These are phyloP conservation scores for Sturmia bella DNA, from an alignment of 2,888 invertebrate species.

Conservation along the genomic window DNA sequence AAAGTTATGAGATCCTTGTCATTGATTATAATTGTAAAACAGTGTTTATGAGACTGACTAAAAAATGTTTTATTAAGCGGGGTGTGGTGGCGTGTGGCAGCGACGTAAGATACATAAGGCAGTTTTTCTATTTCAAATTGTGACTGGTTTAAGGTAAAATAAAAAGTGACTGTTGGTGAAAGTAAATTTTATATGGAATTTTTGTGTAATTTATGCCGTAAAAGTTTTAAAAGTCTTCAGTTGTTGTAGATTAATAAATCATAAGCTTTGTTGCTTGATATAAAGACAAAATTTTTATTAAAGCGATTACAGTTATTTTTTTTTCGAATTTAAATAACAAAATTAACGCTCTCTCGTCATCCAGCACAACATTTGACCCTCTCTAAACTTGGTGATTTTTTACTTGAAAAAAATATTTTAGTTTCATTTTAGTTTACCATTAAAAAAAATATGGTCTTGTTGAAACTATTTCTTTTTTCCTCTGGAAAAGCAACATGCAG, in stretches of 20 bases:
- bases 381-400: not conserved
- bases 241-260: too few species aligned
- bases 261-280: not conserved
- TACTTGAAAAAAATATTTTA: not conserved
- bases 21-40: slow-evolving; percentile 29
- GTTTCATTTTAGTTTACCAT: slow-evolving; percentile 32
- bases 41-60: not conserved
- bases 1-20: not conserved
- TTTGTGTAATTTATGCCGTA: slow-evolving; percentile 21
- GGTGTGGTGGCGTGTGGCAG: not conserved
- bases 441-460: slow-evolving; percentile 11
- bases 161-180: slow-evolving; percentile 12
- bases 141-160: slow-evolving; percentile 28
- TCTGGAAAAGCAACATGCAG: slow-evolving; percentile 35
- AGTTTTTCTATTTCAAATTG: slow-evolving; percentile 11
- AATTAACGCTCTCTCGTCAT: slow-evolving; percentile 23
- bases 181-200: slow-evolving; percentile 38
- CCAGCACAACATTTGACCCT: slow-evolving; percentile 44
- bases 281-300: too few species aligned
- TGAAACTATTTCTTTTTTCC: slow-evolving; percentile 10
- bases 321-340: slow-evolving; percentile 22
- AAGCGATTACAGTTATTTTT: not conserved
- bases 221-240: slow-evolving; percentile 5
- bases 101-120: slow-evolving; percentile 26
- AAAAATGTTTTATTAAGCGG: not conserved